Evolutionary conservation across 1,140 invertebrate species (phyloP), one percentile per base, ranked within the genome.

Genomic region (Leguminivora glycinivorella): DNA sequence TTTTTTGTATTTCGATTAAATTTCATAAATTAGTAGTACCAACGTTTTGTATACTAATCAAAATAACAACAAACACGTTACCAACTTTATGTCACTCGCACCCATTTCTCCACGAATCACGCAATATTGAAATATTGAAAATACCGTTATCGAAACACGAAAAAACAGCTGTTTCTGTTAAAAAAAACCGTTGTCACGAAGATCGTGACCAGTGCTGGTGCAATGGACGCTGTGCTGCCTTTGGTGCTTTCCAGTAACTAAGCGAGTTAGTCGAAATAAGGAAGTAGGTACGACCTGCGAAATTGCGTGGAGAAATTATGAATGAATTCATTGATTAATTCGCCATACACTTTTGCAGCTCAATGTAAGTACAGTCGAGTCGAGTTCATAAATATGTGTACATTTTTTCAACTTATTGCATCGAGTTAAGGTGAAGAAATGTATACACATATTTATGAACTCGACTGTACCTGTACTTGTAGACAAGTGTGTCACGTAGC

Each of bases 111-210:
- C 14, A 26, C 3, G n/a, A 34, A 29, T 34, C 9, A 63, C 58
- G 58, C 58, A 63, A 63, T 63, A 29, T 12, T 0, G 22, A 58
- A n/a, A n/a, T n/a, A n/a, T n/a, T n/a, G n/a, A n/a, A n/a, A n/a
- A 17, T 63, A 63, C 58, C 58, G 58, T 63, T 63, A 63, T 17
- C n/a, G 26, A 63, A 14, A 31, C n/a, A n/a, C 12, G 25, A 34
- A 31, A 52, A 63, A 63, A 60, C 24, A 34, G 7, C 58, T 31
- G 29, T 29, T 63, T 63, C 26, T 63, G 58, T 63, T 29, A 31
- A 19, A 63, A 63, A 63, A 63, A 63, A 63, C 58, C 26, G 58
- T 63, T 29, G 58, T 63, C 58, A 63, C 58, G 58, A 29, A 63
- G 25, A 63, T 63, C 58, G 58, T 63, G 58, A 63, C 58, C 26